Base-by-base conservation (phyloP, 2,888 invertebrate genomes). In the Acronicta psi region DNA sequence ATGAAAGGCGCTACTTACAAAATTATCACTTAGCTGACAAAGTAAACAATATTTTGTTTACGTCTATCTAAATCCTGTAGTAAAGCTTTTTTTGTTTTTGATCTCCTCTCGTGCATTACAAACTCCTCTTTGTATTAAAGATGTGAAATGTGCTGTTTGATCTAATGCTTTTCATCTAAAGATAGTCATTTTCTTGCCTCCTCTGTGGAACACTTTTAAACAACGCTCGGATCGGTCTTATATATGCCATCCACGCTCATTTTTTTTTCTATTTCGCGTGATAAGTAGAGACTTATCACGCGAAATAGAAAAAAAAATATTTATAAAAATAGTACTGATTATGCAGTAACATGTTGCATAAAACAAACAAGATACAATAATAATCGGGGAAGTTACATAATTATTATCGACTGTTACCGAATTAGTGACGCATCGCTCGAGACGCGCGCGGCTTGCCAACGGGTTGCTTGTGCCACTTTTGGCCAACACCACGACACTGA, bases 381-480 rank as follows among this genome's bases (percentile, higher is more conserved):
- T 80, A 82, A n/a, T 85, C 75, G 81, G 29, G 29, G 81, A 81
- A 80, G 82, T 93, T 92, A 85, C 86, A 83, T 90, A 91, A 93
- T 67, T 67, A 74, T 81, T 82, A 82, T 81, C 73, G 68, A 49
- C 64, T 60, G 80, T 88, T 87, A 90, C 91, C 85, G 80, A 83
- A 81, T 81, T 77, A 76, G 81, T 91, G 92, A 91, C 90, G 90
- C 92, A 91, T 85, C 78, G 73, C 54, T 69, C 77, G 76, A 77
- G 81, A 84, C 88, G 86, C 81, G 82, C 69, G 70, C 59, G 67
- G 90, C 79, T 78, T 92, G 73, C 85, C 75, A 84, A 91, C 83
- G 71, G 69, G 73, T 77, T 68, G 70, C 75, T 79, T 84, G 90
- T 84, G 83, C 92, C 79, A 83, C 81, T 89, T 91, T 86, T 80